Base-by-base conservation (phyloP, 2,797 vertebrate species). In the Poecilia velifera region DNA sequence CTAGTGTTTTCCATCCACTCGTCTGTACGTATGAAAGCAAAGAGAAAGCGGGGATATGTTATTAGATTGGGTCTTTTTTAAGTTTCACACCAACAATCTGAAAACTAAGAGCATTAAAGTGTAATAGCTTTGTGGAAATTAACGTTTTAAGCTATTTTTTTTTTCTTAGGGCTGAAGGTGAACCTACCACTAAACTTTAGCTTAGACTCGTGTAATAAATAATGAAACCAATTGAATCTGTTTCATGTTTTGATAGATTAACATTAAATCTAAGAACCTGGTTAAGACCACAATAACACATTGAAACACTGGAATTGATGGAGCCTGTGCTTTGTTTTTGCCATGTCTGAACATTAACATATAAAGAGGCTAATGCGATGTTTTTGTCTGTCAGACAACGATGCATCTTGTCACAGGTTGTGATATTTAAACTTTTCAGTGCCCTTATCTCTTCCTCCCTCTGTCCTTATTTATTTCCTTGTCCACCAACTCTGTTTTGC, bases 381-480 rank as follows among this genome's bases (percentile, higher is more conserved):
- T 68, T 41, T 68, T 41, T 25, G 36, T 68, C 8, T 41, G 20
- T 68, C 64, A 41, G 39, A 25, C 53, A 64, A 68, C 41, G 25
- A 78, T 31, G 31, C 72, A 18, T 66, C 49, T 49, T 36, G 16
- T 49, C n/a, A 10, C 3, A 4, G 71, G 73, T 83, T 74, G 12
- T 25, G 14, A 10, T 66, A 55, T 78, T 59, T 78, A 12, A 76
- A 80, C 78, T 81, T 86, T 49, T 55, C 45, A 20, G 1, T 59
- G 14, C 25, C n/a, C 28, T 57, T 10, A 3, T 13, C 22, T 25
- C 43, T 36, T 41, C 46, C 25, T 36, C 28, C 14, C 13, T 6
- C 68, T 25, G 39, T 70, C 47, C 45, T 64, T 66, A 59, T 81
- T 85, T 43, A 70, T 82, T 20, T 83, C 25, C 34, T 41, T n/a